Evolutionary conservation across 2,888 invertebrate species (phyloP).

Genomic region (Eupithecia subumbrata): DNA sequence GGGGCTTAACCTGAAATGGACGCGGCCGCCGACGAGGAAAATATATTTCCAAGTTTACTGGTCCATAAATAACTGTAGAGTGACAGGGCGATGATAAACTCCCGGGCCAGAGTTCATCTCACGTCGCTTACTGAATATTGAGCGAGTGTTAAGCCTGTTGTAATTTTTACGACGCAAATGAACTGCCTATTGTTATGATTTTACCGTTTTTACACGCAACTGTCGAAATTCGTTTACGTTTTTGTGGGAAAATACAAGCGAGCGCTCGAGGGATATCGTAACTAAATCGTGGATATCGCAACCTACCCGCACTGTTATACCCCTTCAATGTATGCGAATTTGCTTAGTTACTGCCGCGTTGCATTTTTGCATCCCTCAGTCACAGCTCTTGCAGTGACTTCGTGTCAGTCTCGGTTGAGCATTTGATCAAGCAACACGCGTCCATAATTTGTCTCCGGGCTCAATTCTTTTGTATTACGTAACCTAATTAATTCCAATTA

Average conservation of each 20-base stretch:
- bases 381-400: no score
- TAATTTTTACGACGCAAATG: slow-evolving; percentile 57
- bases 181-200: slow-evolving; percentile 30
- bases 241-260: not conserved
- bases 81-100: slow-evolving; percentile 83
- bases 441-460: no score
- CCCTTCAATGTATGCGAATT: no score
- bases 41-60: slow-evolving; percentile 84
- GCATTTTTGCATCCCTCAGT: no score
- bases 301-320: not conserved
- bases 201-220: slow-evolving; percentile 1
- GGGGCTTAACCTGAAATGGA: slow-evolving; percentile 83
- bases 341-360: no score
- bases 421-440: no score
- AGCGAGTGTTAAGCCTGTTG: slow-evolving; percentile 64
- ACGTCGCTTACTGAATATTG: slow-evolving; percentile 77
- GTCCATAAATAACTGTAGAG: slow-evolving; percentile 82
- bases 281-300: not conserved
- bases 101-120: slow-evolving; percentile 76
- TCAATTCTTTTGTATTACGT: no score
- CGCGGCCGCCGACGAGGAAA: slow-evolving; percentile 78
- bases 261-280: not conserved
- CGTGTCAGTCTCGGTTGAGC: no score
- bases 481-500: no score
- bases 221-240: no score